Base-by-base conservation (phyloP, 2,888 invertebrate species). In the Crossocerus cetratus region DNA sequence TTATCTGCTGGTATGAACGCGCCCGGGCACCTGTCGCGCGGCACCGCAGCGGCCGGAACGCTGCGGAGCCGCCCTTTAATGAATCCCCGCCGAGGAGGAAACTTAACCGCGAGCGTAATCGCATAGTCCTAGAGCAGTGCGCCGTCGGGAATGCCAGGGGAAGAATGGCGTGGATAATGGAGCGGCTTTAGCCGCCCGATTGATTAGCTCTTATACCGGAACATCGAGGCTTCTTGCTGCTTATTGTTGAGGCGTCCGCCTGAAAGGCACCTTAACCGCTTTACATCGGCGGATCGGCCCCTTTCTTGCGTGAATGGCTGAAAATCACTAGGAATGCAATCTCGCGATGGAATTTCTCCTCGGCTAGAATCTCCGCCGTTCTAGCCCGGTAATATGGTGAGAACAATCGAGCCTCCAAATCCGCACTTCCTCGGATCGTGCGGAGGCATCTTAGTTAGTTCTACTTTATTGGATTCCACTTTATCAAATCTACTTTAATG, bases 21-120 rank as follows among this genome's bases (percentile, higher is more conserved):
- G 65, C n/a, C n/a, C n/a, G 45, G 64, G 64, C 78, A 78, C 78
- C 78, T 78, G 78, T 76, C 78, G 76, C 70, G 68, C 45, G 70
- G 66, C 61, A 71, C 60, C 69, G 65, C 53, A 59, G 23, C 58
- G 65, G 73, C 20, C 57, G 54, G 16, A 32, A 11, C 32, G 32
- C n/a, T n/a, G n/a, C 1, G 8, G 4, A 32, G 32, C 32, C 8
- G 32, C 60, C 65, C n/a, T 32, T 65, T 76, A 77, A 76, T 64
- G 76, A 73, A 76, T 65, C 76, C 69, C 42, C 53, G 20, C 58
- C 68, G 67, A 75, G 65, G 62, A 62, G 65, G 63, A 59, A 68
- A 71, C 53, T 68, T 63, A 60, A 68, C 57, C 49, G 45, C 53
- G 54, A 22, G 32, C 32, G 32, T 32, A 32, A 32, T 32, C 32